Conservation (phyloP, 2,797 vertebrate species). For the Aotus griseimembra region DNA sequence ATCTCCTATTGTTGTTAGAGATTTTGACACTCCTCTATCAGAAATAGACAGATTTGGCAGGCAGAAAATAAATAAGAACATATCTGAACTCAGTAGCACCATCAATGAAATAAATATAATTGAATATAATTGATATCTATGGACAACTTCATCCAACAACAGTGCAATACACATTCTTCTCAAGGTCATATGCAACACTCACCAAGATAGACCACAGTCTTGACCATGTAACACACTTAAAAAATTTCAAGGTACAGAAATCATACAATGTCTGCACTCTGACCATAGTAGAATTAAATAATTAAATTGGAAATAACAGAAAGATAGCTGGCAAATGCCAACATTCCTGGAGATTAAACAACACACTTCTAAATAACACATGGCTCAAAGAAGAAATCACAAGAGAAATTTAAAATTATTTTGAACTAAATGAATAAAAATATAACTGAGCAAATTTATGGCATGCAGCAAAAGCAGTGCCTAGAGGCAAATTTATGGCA, state of each 20-base stretch:
- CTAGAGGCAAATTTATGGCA: neutral
- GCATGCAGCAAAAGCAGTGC: neutral
- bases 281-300: neutral
- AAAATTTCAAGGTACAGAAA: neutral
- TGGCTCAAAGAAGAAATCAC: neutral
- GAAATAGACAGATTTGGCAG: neutral
- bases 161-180: neutral
- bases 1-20: neutral
- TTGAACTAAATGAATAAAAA: neutral
- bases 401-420: neutral
- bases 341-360: neutral
- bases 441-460: neutral
- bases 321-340: neutral
- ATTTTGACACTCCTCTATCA: neutral
- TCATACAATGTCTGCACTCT: neutral
- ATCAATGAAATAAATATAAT: neutral
- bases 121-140: neutral
- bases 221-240: neutral
- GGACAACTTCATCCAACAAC: neutral
- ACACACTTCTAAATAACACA: neutral
- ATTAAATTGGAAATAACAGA: neutral
- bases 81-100: neutral
- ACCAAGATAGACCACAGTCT: neutral
- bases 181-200: neutral
- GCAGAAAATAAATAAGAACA: neutral